Evolutionary conservation across 2,113 vertebrate species (phyloP), one percentile per base, ranked within the genome.

Genomic region (Nerophis ophidion): DNA sequence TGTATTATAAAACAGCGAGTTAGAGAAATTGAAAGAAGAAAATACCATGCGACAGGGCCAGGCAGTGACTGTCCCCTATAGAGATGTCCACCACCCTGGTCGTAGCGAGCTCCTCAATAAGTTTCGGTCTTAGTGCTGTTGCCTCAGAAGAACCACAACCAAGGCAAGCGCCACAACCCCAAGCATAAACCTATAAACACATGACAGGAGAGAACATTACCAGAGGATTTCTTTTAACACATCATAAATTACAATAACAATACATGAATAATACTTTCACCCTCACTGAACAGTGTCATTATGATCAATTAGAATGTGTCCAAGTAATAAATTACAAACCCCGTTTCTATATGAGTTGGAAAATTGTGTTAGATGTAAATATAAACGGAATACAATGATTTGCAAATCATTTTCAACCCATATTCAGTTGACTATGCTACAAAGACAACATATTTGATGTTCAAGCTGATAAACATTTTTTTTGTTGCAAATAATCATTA

Each of bases 141-240:
- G 95, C 96, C 84, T 98, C 96, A 0, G 96, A 98, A 1, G 97
- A 99, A 19, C 97, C 97, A 13, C 96, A 98, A 7, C 97, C 97
- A 1, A 99, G 90, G 76, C 96, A 99, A 0, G 97, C 96, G 0
- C 97, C 97, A 0, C 96, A 99, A 64, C 97, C 97, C 97, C 97
- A 99, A 0, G 97, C 95, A 3, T 95, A 97, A 54, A 98, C 95
- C 97, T 99, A 7, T 3, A 57, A 57, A 55, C 14, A 45, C 26
- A 45, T 0, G 1, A 19, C 26, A 14, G 0, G 8, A 45, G 10
- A 13, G 15, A 52, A 26, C 11, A 11, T 26, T 1, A 46, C 9
- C 7, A 13, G 45, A 47, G 1, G 1, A 47, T 51, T 54, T 12
- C 45, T 52, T 2, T 5, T 53, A 2, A 26, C 14, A 5, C 17